phyloP scores from a whole-genome alignment of 2,113 vertebrate species.

The Thomomys bottae region DNA sequence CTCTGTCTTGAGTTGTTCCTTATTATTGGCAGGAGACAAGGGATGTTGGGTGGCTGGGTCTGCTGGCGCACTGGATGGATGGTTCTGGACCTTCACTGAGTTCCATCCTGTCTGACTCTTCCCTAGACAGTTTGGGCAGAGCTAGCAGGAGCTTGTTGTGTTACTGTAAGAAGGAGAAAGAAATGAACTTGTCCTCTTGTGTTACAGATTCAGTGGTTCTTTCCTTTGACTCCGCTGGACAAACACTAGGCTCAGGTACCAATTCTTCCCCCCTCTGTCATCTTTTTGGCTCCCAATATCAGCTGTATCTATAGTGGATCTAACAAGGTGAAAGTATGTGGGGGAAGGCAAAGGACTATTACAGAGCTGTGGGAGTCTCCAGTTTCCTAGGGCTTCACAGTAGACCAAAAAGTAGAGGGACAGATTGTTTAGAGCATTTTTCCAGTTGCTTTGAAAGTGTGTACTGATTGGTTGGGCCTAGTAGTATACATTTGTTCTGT shows the following conservation, averaged over 20 bases:
- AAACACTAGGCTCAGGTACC: constrained; percentile 96
- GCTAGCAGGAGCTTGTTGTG: constrained; percentile 9
- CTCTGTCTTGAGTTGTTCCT: not conserved
- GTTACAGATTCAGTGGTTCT: constrained; percentile 96
- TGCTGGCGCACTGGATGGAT: not conserved
- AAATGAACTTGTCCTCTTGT: constrained; percentile 94
- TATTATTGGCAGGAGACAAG: not conserved
- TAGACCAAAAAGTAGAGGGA: not conserved
- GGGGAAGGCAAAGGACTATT: not conserved
- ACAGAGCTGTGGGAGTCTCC: not conserved
- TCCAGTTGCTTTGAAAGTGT: not conserved
- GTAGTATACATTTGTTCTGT: too few relatives aligned
- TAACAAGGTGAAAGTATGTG: constrained; percentile 80
- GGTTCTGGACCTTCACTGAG: not conserved
- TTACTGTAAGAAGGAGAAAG: constrained; percentile 80
- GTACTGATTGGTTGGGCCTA: too few relatives aligned
- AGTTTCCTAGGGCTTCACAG: not conserved
- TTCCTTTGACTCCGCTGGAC: constrained; percentile 94
- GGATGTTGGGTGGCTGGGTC: not conserved
- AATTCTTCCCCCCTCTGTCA: constrained; percentile 79
- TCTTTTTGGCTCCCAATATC: constrained; percentile 73
- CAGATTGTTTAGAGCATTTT: not conserved
- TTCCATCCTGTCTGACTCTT: not conserved
- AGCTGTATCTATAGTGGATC: constrained; percentile 68
- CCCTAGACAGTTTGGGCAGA: constrained; percentile 51